These are phyloP conservation scores for Heterodera schachtii DNA, from an alignment of 1,140 invertebrate species.

Conservation along the genomic window DNA sequence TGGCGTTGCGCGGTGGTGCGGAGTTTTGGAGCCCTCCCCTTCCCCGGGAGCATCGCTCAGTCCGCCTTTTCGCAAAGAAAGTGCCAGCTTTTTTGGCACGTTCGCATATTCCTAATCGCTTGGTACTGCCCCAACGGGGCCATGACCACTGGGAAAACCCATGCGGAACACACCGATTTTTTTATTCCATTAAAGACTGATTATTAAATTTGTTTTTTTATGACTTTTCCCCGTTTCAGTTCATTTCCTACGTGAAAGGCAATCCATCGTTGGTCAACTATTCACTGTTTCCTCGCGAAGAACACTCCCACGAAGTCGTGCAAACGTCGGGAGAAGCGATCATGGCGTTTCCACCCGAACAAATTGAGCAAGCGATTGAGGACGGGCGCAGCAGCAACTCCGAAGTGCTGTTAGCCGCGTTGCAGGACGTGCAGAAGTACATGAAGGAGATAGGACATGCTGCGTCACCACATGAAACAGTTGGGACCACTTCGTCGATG, in stretches of 20 bases:
- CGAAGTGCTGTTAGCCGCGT: slow-evolving; percentile 17
- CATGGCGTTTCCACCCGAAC: slow-evolving; percentile 17
- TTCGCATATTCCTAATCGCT: not conserved
- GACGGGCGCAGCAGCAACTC: slow-evolving; percentile 10
- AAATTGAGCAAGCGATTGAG: slow-evolving; percentile 35
- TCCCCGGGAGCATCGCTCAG: not conserved
- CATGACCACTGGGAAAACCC: not conserved
- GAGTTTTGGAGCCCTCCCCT: not conserved
- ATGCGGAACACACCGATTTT: not conserved
- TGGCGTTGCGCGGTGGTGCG: not conserved
- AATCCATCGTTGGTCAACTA: slow-evolving; percentile 11
- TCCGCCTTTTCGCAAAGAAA: not conserved
- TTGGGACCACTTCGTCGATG: not conserved
- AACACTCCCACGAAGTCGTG: slow-evolving; percentile 17
- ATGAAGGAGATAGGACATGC: not conserved
- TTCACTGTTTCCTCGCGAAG: slow-evolving; percentile 23
- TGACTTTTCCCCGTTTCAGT: not conserved
- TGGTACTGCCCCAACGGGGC: not conserved
- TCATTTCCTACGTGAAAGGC: slow-evolving; percentile 5
- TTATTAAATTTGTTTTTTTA: not conserved
- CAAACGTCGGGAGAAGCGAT: not conserved
- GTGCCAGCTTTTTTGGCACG: not conserved
- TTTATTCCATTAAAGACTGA: no score
- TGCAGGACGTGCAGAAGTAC: slow-evolving; percentile 17
- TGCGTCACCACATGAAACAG: no score